Conservation (phyloP, 2,888 invertebrate species). For the Brachyopa scutellaris region DNA sequence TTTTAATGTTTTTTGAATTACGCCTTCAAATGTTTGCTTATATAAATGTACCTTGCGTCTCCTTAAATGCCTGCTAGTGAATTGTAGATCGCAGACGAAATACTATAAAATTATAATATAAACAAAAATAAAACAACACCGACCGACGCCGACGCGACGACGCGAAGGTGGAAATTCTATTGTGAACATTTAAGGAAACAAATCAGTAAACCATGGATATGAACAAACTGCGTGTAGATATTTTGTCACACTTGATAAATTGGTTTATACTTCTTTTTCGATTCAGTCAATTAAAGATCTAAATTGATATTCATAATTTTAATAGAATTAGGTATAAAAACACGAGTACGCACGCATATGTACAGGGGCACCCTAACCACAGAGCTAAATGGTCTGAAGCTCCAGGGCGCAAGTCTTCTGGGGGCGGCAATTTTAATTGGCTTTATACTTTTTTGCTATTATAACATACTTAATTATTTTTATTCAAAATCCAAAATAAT, state of each 20-base stretch:
- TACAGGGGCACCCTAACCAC: too few relatives aligned
- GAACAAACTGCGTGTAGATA: not conserved
- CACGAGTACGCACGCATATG: too few relatives aligned
- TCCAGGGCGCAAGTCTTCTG: too few relatives aligned
- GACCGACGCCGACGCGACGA: too few relatives aligned
- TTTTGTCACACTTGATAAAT: constrained; percentile 6
- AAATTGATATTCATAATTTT: not conserved
- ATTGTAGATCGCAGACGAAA: not conserved
- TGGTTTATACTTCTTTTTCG: not conserved
- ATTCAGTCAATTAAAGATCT: not conserved
- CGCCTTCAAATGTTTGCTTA: not conserved
- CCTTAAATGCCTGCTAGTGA: not conserved
- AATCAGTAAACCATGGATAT: constrained; percentile 2
- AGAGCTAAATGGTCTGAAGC: too few relatives aligned
- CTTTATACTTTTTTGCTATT: too few relatives aligned
- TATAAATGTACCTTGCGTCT: too few relatives aligned
- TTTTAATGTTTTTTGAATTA: not conserved
- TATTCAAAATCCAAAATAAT: too few relatives aligned
- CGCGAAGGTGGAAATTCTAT: not conserved
- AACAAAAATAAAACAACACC: not conserved
- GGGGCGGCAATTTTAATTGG: too few relatives aligned
- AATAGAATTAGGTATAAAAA: too few relatives aligned
- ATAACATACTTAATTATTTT: too few relatives aligned
- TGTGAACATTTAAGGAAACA: not conserved
- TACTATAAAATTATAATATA: not conserved